Evolutionary conservation across 2,888 invertebrate genomes (phyloP), one percentile per base, ranked within the genome.

Genomic region (Rhyacophila evoluta): DNA sequence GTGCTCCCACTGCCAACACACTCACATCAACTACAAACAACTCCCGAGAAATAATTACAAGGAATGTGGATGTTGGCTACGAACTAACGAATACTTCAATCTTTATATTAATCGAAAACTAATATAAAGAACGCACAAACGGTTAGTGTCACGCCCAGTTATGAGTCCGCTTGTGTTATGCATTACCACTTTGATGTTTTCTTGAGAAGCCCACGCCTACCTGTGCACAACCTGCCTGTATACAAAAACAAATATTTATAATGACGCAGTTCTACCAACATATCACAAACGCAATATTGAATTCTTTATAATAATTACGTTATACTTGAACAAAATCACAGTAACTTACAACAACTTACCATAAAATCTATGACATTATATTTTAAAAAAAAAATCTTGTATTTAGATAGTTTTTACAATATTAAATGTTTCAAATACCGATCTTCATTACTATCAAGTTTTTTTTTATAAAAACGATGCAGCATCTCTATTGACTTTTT

Each of bases 141-240:
- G 77, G 79, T 80, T 74, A 71, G 73, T 79, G 81, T 78, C 81
- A 81, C 81, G 81, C 81, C 81, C 81, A 79, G 81, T 75, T 33
- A 81, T 81, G 39, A 81, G 78, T 73, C 81, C 81, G 72, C 81
- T 78, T 41, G 68, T 78, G 27, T 72, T 74, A 73, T 78, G 78
- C 80, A 78, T 80, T 73, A 69, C 72, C 28, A 68, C 41, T 33
- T 27, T 15, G 29, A 33, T 28, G 73, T 38, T 27, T 73, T 27
- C 73, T 29, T 27, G 5, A 11, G 19, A 6, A 11, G 74, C 29
- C 72, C 72, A 72, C 72, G 72, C 72, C 72, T 72, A 72, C 72
- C 39, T 72, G 69, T 69, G 28, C 69, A n/a, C n/a, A 55, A 55
- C 55, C 55, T 55, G 55, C 19, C 55, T 55, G 25, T 55, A 55